These are phyloP conservation scores for Parnassius smintheus DNA, from an alignment of 2,888 invertebrate species.

Conservation along the genomic window DNA sequence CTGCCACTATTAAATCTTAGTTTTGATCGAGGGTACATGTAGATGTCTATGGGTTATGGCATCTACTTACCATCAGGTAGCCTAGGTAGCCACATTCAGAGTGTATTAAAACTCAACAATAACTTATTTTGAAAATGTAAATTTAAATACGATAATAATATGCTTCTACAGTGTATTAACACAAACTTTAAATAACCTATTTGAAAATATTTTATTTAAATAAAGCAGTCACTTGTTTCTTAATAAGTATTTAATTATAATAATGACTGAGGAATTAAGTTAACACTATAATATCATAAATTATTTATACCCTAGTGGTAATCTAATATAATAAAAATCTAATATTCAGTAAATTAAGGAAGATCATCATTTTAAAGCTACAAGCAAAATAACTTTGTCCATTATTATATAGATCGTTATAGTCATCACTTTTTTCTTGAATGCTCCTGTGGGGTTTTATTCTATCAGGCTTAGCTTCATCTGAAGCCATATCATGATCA, in stretches of 20 bases:
- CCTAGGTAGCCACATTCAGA: no score
- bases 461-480: conserved; percentile 67
- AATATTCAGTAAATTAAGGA: conserved; percentile 12
- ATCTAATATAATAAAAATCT: conserved; percentile 18
- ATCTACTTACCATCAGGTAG: no score
- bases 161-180: no score
- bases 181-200: no score
- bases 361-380: conserved; percentile 12
- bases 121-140: no score
- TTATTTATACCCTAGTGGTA: conserved; percentile 20
- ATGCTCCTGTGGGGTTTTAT: conserved; percentile 58
- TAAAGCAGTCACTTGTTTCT: conserved; percentile 29
- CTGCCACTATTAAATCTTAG: no score
- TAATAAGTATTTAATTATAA: conserved; percentile 57
- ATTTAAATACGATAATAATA: no score
- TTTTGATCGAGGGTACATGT: no score
- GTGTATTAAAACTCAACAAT: no score
- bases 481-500: conserved; percentile 65
- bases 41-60: no score
- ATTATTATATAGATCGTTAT: conserved; percentile 12
- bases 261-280: conserved; percentile 70
- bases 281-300: conserved; percentile 41
- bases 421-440: conserved; percentile 39
- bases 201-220: background rate
- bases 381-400: background rate